These are phyloP conservation scores for Mythimna lalbum DNA, from an alignment of 2,888 invertebrate genomes.

Conservation along the genomic window DNA sequence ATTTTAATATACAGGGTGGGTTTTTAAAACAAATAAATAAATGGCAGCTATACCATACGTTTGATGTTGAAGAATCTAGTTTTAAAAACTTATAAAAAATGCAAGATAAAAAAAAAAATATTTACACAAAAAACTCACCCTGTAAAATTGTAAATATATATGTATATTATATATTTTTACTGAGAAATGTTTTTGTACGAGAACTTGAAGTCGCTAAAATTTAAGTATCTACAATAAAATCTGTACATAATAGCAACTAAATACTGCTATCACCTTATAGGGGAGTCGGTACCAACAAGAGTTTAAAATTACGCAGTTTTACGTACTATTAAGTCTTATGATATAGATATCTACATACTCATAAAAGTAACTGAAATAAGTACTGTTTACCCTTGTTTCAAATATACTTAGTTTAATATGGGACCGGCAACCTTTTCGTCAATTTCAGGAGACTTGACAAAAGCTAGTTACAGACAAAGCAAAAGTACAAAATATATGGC, in stretches of 20 bases:
- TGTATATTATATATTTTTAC: constrained; percentile 17
- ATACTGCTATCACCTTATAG: constrained; percentile 7
- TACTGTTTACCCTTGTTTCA: constrained; percentile 40
- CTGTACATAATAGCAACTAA: constrained; percentile 18
- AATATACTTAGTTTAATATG: constrained; percentile 7
- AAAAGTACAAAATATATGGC: not conserved
- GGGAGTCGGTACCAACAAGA: not conserved
- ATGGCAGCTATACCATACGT: constrained; percentile 9
- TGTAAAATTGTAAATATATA: constrained; percentile 9
- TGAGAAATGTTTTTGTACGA: constrained; percentile 42
- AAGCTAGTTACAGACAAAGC: not conserved
- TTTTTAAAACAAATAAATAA: constrained; percentile 16
- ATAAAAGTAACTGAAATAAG: constrained; percentile 49
- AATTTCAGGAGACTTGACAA: not conserved
- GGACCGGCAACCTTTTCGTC: not conserved
- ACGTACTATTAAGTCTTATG: constrained; percentile 37
- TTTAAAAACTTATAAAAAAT: constrained; percentile 3
- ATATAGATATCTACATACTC: constrained; percentile 38
- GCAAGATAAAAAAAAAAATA: not conserved
- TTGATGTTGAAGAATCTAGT: not conserved
- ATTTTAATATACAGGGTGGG: constrained; percentile 40
- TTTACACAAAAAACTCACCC: constrained; percentile 19
- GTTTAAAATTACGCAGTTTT: constrained; percentile 20
- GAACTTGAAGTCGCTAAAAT: constrained; percentile 26
- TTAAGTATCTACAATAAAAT: constrained; percentile 16